Conservation (phyloP, 2,113 vertebrate species). For the Tenrec ecaudatus region DNA sequence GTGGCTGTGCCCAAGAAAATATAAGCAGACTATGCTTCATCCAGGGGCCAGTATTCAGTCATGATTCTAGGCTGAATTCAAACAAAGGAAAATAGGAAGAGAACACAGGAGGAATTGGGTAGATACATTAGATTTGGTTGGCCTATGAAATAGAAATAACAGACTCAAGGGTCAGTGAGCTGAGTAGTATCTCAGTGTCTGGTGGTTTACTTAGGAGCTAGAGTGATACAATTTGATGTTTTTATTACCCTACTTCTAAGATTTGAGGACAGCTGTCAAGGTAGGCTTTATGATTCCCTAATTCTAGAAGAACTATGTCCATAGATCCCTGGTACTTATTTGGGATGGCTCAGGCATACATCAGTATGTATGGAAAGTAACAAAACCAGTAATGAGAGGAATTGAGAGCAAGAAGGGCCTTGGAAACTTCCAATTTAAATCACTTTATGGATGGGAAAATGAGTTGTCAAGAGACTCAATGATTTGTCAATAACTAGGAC, state of each 20-base stretch:
- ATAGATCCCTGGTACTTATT: too few species aligned
- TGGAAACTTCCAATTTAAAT: background rate
- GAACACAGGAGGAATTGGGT: background rate
- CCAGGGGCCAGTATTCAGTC: background rate
- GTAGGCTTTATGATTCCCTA: too few species aligned
- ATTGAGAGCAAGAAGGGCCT: background rate
- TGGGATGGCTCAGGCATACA: background rate
- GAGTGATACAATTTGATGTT: background rate
- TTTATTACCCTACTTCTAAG: background rate
- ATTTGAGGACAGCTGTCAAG: background rate
- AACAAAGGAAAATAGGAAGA: background rate
- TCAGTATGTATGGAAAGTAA: background rate
- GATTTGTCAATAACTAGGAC: background rate
- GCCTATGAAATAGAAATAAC: background rate
- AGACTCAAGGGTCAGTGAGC: background rate
- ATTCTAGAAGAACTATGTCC: too few species aligned
- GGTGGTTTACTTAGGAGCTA: background rate
- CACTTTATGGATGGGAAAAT: slow-evolving; percentile 29
- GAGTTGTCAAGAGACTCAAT: background rate
- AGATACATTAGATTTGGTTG: background rate
- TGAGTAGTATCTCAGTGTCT: background rate
- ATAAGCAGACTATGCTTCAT: background rate
- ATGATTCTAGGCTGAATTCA: background rate
- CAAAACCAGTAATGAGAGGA: background rate
- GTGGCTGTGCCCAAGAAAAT: background rate